Evolutionary conservation across 2,797 vertebrate genomes (phyloP).

Genomic region (Syngnathus acus): DNA sequence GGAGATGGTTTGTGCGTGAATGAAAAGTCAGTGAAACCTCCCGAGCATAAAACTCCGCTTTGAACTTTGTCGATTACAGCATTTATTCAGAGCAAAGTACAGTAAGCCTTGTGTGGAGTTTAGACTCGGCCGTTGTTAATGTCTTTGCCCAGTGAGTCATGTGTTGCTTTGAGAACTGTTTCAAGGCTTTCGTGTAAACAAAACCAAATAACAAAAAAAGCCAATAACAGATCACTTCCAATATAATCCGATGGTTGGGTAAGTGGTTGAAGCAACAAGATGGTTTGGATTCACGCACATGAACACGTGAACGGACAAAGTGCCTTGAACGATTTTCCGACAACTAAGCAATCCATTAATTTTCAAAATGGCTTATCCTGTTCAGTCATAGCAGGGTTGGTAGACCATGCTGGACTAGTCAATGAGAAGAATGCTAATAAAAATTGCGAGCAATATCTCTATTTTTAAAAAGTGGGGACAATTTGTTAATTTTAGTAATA

Average conservation of each 20-base stretch:
- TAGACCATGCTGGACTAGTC: no score
- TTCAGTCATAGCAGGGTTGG: no score
- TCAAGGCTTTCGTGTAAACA: slow-evolving; percentile 28
- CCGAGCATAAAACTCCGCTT: slow-evolving; percentile 9
- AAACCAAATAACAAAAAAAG: slow-evolving; percentile 12
- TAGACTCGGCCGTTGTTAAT: slow-evolving; percentile 26
- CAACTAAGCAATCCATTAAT: no score
- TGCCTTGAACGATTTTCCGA: no score
- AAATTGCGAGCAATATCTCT: no score
- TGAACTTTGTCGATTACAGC: slow-evolving; percentile 17
- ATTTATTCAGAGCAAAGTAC: slow-evolving; percentile 24
- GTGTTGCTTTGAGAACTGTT: slow-evolving; percentile 25
- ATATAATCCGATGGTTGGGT: slow-evolving; percentile 31
- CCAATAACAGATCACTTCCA: slow-evolving; percentile 20
- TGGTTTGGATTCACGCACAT: slow-evolving; percentile 9
- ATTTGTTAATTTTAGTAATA: no score
- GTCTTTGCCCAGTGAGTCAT: slow-evolving; percentile 33
- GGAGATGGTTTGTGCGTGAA: slow-evolving; percentile 18
- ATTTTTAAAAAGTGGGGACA: no score
- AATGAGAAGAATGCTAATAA: no score
- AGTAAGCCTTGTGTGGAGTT: slow-evolving; percentile 30
- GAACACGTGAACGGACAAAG: background rate
- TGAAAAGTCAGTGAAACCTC: slow-evolving; percentile 17
- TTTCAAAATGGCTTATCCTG: no score
- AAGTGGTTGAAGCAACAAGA: slow-evolving; percentile 26